Conservation (phyloP, 2,888 invertebrate species). For the Ophioninae sp. region DNA sequence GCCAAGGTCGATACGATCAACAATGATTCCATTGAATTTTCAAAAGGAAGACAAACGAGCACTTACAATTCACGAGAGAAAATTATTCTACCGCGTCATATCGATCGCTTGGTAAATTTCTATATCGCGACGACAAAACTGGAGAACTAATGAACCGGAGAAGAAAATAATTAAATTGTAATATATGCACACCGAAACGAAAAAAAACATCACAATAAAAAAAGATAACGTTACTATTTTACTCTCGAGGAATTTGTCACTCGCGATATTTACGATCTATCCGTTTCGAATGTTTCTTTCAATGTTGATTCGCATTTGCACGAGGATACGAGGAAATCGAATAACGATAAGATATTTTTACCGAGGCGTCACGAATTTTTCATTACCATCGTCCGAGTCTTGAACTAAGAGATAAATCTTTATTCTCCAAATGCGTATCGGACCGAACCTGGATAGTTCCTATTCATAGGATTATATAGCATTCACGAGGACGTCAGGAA, state of each 20-base stretch:
- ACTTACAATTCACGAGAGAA: slow-evolving; percentile 15
- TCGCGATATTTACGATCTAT: not conserved
- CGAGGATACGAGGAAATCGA: not conserved
- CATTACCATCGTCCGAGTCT: no score
- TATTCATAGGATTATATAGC: no score
- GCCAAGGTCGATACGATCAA: slow-evolving; percentile 6
- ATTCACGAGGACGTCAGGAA: no score
- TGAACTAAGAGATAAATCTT: no score
- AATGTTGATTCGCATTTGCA: not conserved
- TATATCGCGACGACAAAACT: slow-evolving; percentile 23
- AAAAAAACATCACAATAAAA: slow-evolving; percentile 71
- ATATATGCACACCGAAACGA: slow-evolving; percentile 78
- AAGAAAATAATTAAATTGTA: slow-evolving; percentile 71
- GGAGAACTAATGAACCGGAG: slow-evolving; percentile 12
- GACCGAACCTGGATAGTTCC: no score
- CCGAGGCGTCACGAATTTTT: no score
- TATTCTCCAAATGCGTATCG: no score
- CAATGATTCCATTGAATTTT: not conserved
- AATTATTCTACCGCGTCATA: slow-evolving; percentile 9
- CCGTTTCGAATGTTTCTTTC: not conserved
- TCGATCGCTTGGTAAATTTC: slow-evolving; percentile 25
- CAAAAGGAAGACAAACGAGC: not conserved
- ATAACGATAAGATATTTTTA: not conserved
- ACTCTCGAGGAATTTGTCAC: slow-evolving; percentile 56
- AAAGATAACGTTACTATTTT: slow-evolving; percentile 79